Base-by-base conservation (phyloP, 2,797 vertebrate species). In the Notolabrus celidotus region DNA sequence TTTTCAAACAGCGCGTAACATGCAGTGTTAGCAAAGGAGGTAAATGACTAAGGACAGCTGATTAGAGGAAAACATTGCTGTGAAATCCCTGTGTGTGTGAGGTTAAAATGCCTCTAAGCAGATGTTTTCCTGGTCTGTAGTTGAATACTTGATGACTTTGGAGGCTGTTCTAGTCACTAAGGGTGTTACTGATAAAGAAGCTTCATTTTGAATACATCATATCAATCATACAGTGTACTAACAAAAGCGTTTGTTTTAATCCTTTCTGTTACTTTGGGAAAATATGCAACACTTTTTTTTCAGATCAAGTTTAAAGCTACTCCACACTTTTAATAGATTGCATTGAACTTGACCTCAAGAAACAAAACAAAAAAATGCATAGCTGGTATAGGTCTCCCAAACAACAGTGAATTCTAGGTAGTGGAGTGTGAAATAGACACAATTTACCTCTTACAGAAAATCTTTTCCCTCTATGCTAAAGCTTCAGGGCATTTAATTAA, bases 401-500 rank as follows among this genome's bases (percentile, higher is more conserved):
- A 66, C 63, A 72, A 55, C 53, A 69, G 62, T 60, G 45, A 53
- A 59, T 63, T 65, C 47, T 69, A 71, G 62, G 62, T 56, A 57
- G 31, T 50, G 31, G 49, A 68, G 62, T 76, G 62, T 65, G 61
- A 82, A 82, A 71, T 63, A 66, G 58, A 58, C 52, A 73, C 78
- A 51, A 67, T 3, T 54, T 15, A 54, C 57, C 39, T 57, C 59
- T 49, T 49, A 51, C 27, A 27, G 55, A 34, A 73, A 70, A 79
- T 77, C 71, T 59, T 74, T 58, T 75, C 74, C 53, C 62, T 63
- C 68, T 62, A 63, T 58, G 67, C 62, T 27, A 61, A 79, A 81
- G 67, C 68, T 79, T 73, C 42, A 49, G 77, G 79, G 79, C 79
- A 70, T 86, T 87, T 80, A 73, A 83, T 81, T 79, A 77, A 71